A percentile compares a stretch with the other conserved stretches of the same genome.
phyloP scores from a whole-genome alignment of 2,113 vertebrate species.

The Scatophagus argus region DNA sequence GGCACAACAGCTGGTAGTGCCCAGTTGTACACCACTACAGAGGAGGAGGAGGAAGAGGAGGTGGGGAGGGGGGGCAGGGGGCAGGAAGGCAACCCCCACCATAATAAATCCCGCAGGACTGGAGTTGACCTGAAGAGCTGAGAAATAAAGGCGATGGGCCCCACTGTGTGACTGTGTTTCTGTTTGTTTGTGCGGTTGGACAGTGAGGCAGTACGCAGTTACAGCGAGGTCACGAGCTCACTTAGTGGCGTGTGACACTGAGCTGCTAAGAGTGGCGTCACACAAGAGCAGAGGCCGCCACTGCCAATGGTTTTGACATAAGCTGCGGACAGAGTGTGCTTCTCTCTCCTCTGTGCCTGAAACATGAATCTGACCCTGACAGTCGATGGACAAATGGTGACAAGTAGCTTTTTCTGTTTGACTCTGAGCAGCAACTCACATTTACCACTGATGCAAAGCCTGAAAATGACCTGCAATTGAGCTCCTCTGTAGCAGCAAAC shows the following conservation, averaged over 20 bases:
- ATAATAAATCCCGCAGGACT: conserved; percentile 41
- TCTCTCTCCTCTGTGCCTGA: neutral
- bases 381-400: too few relatives aligned
- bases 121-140: conserved; percentile 28
- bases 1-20: conserved; percentile 71
- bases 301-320: conserved; percentile 40
- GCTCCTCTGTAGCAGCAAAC: neutral
- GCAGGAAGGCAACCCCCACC: neutral
- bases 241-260: conserved; percentile 44
- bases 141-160: conserved; percentile 13
- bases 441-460: neutral
- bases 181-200: conserved; percentile 3
- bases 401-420: neutral
- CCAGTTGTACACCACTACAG: conserved; percentile 29
- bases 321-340: conserved; percentile 24
- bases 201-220: conserved; percentile 21
- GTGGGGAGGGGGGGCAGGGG: neutral
- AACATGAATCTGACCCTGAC: neutral
- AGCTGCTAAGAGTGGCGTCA: conserved; percentile 51
- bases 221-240: conserved; percentile 42
- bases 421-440: neutral
- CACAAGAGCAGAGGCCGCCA: conserved; percentile 25
- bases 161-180: neutral
- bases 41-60: neutral
- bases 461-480: neutral